A percentile compares a stretch with the other conserved stretches of the same genome.
Conservation (phyloP, 2,888 invertebrate genomes). For the Gymnocheta viridis region DNA sequence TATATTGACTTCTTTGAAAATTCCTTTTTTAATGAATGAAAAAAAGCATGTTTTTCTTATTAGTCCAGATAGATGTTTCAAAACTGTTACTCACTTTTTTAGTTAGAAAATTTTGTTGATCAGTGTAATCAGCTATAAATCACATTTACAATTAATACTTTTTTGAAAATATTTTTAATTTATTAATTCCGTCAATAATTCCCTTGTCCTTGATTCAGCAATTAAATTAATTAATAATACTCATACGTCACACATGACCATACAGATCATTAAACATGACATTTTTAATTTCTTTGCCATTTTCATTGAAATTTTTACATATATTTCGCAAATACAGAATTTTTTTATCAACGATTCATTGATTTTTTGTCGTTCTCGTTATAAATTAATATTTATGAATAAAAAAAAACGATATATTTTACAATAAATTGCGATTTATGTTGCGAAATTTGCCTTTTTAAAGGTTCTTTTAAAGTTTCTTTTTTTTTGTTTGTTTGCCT, state of each 20-base stretch:
- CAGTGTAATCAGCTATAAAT: neutral
- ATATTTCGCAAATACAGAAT: neutral
- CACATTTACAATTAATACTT: neutral
- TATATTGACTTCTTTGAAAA: no score
- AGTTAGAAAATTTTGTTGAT: neutral
- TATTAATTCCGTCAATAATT: neutral
- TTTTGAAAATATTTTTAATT: no score
- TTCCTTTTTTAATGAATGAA: no score
- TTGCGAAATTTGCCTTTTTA: constrained; percentile 20
- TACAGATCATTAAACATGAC: constrained; percentile 9
- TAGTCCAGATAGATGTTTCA: no score
- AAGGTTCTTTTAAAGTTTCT: constrained; percentile 9
- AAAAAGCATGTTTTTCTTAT: no score
- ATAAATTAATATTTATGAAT: constrained; percentile 19
- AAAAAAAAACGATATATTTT: constrained; percentile 10
- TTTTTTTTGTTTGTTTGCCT: neutral
- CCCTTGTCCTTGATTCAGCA: neutral
- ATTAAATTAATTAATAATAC: constrained; percentile 12
- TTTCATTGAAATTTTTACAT: constrained; percentile 3
- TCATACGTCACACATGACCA: neutral
- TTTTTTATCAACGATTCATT: neutral
- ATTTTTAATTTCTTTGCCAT: neutral
- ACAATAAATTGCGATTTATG: constrained; percentile 24
- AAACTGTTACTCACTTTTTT: neutral
- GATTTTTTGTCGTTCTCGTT: neutral